phyloP scores from a whole-genome alignment of 2,888 invertebrate genomes.

The Hypomecis punctinalis region DNA sequence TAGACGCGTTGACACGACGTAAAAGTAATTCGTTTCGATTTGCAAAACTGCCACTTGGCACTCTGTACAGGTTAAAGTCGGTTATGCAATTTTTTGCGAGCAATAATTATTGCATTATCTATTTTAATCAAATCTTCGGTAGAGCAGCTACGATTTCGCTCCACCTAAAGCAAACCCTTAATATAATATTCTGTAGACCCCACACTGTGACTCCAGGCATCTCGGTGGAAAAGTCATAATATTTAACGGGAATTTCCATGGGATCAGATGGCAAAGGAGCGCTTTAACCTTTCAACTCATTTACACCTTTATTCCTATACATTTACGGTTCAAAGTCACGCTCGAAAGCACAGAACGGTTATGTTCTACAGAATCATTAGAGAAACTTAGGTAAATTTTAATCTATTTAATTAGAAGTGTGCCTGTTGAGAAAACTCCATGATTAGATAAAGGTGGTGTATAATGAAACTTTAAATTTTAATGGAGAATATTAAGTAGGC shows the following conservation, averaged over 20 bases:
- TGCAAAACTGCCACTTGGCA: too few species aligned
- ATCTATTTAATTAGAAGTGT: slow-evolving; percentile 31
- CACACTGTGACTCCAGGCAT: slow-evolving; percentile 36
- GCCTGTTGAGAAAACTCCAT: slow-evolving; percentile 18
- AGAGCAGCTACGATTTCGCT: too few species aligned
- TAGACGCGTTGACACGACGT: too few species aligned
- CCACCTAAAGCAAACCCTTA: too few species aligned
- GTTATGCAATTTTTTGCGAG: too few species aligned
- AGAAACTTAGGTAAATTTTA: slow-evolving; percentile 37
- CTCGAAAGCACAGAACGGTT: slow-evolving; percentile 4
- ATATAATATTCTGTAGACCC: slow-evolving; percentile 1
- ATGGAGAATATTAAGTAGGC: neutral
- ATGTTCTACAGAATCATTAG: slow-evolving; percentile 20
- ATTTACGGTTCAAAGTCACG: slow-evolving; percentile 21
- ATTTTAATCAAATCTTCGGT: too few species aligned
- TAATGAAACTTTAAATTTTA: slow-evolving; percentile 16
- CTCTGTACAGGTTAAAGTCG: too few species aligned
- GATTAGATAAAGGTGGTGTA: slow-evolving; percentile 18
- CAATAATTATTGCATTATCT: too few species aligned
- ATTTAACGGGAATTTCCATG: slow-evolving; percentile 54
- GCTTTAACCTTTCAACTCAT: slow-evolving; percentile 20
- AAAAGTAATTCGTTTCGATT: too few species aligned
- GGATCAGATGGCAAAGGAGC: slow-evolving; percentile 38
- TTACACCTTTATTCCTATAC: slow-evolving; percentile 26
- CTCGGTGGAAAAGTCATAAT: slow-evolving; percentile 49